Base-by-base conservation (phyloP, 2,797 vertebrate genomes). In the Karalla daura region DNA sequence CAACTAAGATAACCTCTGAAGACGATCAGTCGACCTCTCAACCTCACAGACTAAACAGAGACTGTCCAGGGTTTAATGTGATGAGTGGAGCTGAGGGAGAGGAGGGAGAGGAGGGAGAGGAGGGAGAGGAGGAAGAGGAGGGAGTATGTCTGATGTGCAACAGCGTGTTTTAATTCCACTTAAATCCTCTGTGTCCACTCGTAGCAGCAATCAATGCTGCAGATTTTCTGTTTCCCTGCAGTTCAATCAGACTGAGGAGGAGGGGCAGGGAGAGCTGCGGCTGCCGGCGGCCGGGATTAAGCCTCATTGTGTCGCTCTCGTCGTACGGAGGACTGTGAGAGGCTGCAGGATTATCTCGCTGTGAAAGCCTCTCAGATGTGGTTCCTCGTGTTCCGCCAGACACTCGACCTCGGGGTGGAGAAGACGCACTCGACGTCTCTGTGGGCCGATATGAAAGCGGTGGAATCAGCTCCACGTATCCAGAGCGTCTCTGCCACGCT, bases 281-380 rank as follows among this genome's bases (percentile, higher is more conserved):
- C 82, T 59, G 44, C 59, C 40, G 63, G 80, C 52, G 15, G 64
- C 53, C 54, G 78, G 76, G 86, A 89, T 87, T 86, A 81, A 36
- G 44, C 55, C 62, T 70, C 70, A 74, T 76, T 84, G 77, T 80
- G 17, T 66, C 81, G 45, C 51, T 50, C 63, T 47, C 13, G 23
- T 60, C 32, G 60, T 32, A 25, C 40, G 9, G 33, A 76, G 45
- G 44, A 39, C 78, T 61, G 50, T 66, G 60, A 75, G 65, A 70
- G 74, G 74, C 70, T 68, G 78, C 60, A 17, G 84, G 82, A 89
- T 86, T 84, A 85, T 74, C 72, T 81, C 49, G 76, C n/a, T 70
- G 74, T 25, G 13, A 40, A 12, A 66, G 18, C 7, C 63, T 61
- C 74, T 86, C 56, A 59, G 64, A 75, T 14, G 13, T 14, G 63